Evolutionary conservation across 2,888 invertebrate species (phyloP), one percentile per base, ranked within the genome.

Genomic region (Ischnura elegans): DNA sequence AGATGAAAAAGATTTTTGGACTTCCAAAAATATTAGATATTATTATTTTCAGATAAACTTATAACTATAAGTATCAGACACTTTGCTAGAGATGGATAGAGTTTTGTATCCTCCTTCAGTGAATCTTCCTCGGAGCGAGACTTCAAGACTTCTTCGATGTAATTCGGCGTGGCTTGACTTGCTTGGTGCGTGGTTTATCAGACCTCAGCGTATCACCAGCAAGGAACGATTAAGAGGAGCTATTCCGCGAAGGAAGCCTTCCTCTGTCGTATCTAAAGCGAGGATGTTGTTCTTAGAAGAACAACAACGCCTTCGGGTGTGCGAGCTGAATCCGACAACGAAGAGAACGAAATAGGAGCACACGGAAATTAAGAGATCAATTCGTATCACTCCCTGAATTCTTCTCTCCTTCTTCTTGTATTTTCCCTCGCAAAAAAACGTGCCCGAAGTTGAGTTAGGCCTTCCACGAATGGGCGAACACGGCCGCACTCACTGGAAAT

Each of bases 341-440:
- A 76, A 76, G 76, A 76, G 25, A 76, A 76, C 76, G 36, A 29
- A 76, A n/a, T n/a, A 76, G 19, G 76, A 76, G 76, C 76, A 76
- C 76, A 13, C 13, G 51, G 51, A 51, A 29, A 0, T 1, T 10
- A 36, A 36, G 10, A 76, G 25, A 76, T 25, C n/a, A n/a, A n/a
- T n/a, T n/a, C n/a, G n/a, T n/a, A n/a, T 36, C 76, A 25, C 76
- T 76, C 25, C 29, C 29, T 29, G 19, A 25, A 21, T 76, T 36
- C 76, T 76, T 36, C 16, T 76, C 76, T 36, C 76, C 36, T 36
- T 29, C 76, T 36, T 29, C 25, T n/a, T 76, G 66, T 6, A 13
- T 51, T 19, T 47, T 47, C 47, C 13, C 13, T 47, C 47, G 47
- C 8, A 51, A 51, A 51, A 51, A n/a, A 51, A 51, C 51, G 36